Conservation (phyloP, 2,797 vertebrate genomes). For the Platalea minor region DNA sequence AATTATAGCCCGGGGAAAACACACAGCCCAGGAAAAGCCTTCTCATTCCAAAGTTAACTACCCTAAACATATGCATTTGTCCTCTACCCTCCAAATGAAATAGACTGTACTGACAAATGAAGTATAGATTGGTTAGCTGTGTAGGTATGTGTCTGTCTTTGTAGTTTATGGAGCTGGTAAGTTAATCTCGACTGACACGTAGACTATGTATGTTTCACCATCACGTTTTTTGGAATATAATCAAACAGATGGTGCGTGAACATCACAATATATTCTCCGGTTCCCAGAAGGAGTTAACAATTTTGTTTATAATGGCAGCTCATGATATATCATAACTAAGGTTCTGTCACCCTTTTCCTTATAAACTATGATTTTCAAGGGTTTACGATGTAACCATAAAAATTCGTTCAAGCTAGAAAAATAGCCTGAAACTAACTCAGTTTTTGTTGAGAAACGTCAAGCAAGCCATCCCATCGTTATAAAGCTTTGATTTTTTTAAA, state of each 20-base stretch:
- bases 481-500: background rate
- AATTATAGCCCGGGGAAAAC: background rate
- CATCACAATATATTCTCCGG: background rate
- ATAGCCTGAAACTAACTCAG: constrained; percentile 33
- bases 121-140: background rate
- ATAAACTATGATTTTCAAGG: constrained; percentile 57
- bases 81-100: background rate
- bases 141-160: background rate
- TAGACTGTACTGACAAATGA: background rate
- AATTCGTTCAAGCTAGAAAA: constrained; percentile 58
- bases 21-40: background rate
- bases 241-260: constrained; percentile 4
- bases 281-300: constrained; percentile 31
- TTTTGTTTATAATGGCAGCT: background rate
- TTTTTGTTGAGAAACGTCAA: constrained; percentile 54
- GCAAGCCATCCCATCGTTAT: background rate
- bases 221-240: constrained; percentile 1
- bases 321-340: constrained; percentile 39
- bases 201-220: background rate
- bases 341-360: constrained; percentile 23
- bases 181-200: constrained; percentile 13
- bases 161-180: background rate
- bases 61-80: background rate
- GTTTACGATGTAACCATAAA: constrained; percentile 57
- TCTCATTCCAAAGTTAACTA: background rate